Evolutionary conservation across 1,140 invertebrate species (phyloP).

Genomic region (Oedothorax gibbosus): DNA sequence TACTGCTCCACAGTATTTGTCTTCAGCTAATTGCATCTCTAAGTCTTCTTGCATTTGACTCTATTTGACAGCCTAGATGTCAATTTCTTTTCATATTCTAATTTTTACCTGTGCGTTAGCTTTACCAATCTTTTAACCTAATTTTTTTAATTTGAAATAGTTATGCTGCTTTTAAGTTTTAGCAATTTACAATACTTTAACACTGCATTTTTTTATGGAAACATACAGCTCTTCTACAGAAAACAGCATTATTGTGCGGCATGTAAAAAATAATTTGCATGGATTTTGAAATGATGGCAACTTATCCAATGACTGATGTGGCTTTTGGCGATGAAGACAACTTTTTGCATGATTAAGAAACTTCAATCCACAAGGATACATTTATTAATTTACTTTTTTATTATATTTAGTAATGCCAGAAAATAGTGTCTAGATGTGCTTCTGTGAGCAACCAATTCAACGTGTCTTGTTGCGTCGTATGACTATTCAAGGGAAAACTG

Average conservation of each 20-base stretch:
- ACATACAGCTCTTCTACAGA: no score
- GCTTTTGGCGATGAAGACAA: conserved; percentile 18
- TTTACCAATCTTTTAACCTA: no score
- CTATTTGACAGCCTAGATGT: no score
- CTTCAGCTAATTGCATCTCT: no score
- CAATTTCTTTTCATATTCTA: no score
- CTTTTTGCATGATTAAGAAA: conserved; percentile 16
- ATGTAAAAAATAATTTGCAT: conserved; percentile 29
- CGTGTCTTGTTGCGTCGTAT: conserved; percentile 10
- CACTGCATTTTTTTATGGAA: no score
- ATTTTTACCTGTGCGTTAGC: no score
- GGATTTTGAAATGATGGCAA: background rate
- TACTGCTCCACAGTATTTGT: no score
- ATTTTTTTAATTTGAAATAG: no score
- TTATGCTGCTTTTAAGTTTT: no score
- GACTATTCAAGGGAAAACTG: conserved; percentile 19
- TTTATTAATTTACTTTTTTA: conserved; percentile 36
- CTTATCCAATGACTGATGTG: background rate
- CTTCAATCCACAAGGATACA: background rate
- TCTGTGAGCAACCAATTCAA: conserved; percentile 24
- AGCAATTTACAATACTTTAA: no score
- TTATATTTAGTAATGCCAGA: conserved; percentile 41
- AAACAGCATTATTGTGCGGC: background rate
- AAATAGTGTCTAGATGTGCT: conserved; percentile 51
- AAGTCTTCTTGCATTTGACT: no score